Evolutionary conservation across 2,888 invertebrate species (phyloP).

Genomic region (Molanna angustata): DNA sequence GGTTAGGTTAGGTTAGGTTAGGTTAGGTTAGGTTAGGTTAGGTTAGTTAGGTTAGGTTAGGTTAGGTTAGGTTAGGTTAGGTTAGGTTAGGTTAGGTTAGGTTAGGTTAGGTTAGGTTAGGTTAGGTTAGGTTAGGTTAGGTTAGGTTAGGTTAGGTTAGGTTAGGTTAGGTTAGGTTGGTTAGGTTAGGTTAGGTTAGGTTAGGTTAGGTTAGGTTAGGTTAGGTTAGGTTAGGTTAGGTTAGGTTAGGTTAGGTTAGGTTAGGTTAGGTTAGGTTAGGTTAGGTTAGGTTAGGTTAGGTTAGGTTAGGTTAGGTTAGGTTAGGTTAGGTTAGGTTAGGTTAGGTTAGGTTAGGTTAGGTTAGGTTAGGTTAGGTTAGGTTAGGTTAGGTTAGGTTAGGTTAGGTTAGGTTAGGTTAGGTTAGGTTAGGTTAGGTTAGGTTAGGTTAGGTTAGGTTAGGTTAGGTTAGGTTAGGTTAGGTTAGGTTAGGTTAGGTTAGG

Average conservation of each 20-base stretch:
- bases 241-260: neutral
- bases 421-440: neutral
- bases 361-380: neutral
- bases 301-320: neutral
- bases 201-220: neutral
- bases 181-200: neutral
- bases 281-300: neutral
- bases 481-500: neutral
- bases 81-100: neutral
- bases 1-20: neutral
- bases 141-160: neutral
- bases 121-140: neutral
- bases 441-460: neutral
- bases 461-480: neutral
- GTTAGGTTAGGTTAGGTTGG: neutral
- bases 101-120: neutral
- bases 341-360: neutral
- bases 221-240: neutral
- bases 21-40: neutral
- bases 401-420: neutral
- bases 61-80: neutral
- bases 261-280: neutral
- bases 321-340: neutral
- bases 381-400: neutral
- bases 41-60: neutral